A percentile compares a stretch with the other conserved stretches of the same genome.
These are phyloP conservation scores for Tauraco erythrolophus DNA, from an alignment of 2,113 vertebrate species.

Conservation along the genomic window DNA sequence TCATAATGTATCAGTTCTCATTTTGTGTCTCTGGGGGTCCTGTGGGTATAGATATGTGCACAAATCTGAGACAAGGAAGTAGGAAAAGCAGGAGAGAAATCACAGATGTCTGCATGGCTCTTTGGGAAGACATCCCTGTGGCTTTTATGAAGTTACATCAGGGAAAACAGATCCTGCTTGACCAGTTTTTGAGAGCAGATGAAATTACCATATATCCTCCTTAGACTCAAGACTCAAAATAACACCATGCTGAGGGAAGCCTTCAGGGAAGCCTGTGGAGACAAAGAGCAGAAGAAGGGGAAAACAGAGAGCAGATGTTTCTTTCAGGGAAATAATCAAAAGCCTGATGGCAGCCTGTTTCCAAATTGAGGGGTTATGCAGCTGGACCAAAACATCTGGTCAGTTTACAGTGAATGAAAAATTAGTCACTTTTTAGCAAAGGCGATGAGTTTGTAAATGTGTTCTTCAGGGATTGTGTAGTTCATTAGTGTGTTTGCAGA, in stretches of 20 bases:
- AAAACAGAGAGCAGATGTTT: constrained; percentile 31
- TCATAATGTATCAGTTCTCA: background rate
- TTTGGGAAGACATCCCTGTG: background rate
- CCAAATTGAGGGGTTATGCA: background rate
- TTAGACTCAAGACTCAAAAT: background rate
- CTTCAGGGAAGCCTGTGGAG: background rate
- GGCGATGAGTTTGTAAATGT: background rate
- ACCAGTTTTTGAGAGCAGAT: constrained; percentile 8
- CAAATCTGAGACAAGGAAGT: background rate
- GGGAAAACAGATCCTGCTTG: constrained; percentile 34
- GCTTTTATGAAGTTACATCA: constrained; percentile 12
- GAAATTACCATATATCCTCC: constrained; percentile 15
- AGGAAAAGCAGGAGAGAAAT: background rate
- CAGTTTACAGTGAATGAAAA: background rate
- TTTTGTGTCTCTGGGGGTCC: background rate
- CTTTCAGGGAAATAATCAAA: background rate
- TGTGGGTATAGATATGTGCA: background rate
- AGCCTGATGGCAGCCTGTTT: background rate
- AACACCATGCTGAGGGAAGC: background rate
- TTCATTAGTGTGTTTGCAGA: background rate
- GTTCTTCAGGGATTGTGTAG: background rate
- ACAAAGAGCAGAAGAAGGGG: background rate
- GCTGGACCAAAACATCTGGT: constrained; percentile 40
- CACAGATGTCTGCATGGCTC: background rate
- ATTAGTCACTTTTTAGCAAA: background rate